Base-by-base conservation (phyloP, 1,140 invertebrate genomes). In the Caenorhabditis briggsae region DNA sequence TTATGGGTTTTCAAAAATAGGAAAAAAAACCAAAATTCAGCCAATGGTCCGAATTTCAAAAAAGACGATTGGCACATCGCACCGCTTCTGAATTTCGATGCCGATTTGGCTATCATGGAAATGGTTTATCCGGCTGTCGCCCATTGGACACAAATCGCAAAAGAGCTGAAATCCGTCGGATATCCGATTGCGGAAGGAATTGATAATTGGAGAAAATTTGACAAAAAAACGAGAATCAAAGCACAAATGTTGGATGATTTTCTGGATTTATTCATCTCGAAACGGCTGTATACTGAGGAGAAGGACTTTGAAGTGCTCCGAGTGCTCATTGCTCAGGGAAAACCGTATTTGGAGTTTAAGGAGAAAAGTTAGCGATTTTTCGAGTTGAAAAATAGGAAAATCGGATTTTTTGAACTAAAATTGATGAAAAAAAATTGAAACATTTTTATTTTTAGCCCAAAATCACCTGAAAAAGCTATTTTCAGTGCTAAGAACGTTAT, bases 241-340 rank as follows among this genome's bases (percentile, higher is more conserved):
- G 85, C 85, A 5, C n/a, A 16, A 18, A 48, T 48, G 48, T 56
- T 86, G 43, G 85, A 86, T 48, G 70, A 82, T 18, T 86, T 86
- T 64, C 33, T 86, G 23, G 78, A 86, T 70, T n/a, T 25, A 55
- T 56, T 82, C 11, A 86, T 82, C n/a, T 23, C 64, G 5, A 20
- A 50, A 61, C n/a, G 25, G 14, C 33, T 48, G n/a, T 33, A 78
- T 20, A 7, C 55, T 16, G 25, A 20, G 41, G 78, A 86, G 16
- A 43, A 33, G 14, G 16, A 25, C 2, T 46, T 23, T 53, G 23
- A 41, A 48, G 33, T 53, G 48, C 43, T 83, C 2, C 16, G 82
- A 56, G 41, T 83, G 14, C 59, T 84, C 8, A 58, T 87, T 9
- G 48, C 82, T 12, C 82, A 82, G 59, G 61, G 65, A 5, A 48